phyloP scores from a whole-genome alignment of 2,797 vertebrate species.

The Centroberyx gerrardi region DNA sequence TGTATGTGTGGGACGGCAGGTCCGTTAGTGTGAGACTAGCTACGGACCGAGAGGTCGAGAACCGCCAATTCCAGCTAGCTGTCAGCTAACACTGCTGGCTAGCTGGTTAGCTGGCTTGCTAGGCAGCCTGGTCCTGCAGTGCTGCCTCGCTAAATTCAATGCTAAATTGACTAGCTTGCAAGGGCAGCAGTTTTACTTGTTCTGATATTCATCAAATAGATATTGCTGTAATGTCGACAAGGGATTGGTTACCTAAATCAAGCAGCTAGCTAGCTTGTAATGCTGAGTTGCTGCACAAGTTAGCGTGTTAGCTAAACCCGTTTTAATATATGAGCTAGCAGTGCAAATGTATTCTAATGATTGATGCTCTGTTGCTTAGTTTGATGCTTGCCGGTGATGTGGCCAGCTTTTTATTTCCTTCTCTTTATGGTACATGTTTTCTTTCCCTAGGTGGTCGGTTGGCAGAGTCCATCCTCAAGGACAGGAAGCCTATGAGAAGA shows the following conservation, averaged over 20 bases:
- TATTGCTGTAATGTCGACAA: background rate
- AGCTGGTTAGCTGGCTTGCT: slow-evolving; percentile 8
- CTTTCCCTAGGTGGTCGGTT: background rate
- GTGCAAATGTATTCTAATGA: background rate
- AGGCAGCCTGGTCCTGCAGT: background rate
- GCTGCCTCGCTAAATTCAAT: background rate
- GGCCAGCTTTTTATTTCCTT: background rate
- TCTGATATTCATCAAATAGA: background rate
- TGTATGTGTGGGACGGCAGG: background rate
- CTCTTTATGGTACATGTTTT: background rate
- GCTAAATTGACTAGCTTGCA: background rate
- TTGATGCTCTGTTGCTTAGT: slow-evolving; percentile 11
- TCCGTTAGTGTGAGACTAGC: background rate
- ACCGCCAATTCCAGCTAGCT: slow-evolving; percentile 76
- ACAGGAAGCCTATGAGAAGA: slow-evolving; percentile 11
- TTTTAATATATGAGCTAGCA: background rate
- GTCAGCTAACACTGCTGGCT: slow-evolving; percentile 62
- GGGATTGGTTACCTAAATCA: fast-evolving
- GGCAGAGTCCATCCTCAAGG: slow-evolving; percentile 23
- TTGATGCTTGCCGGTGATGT: background rate
- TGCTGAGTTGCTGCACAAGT: background rate
- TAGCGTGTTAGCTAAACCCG: slow-evolving; percentile 43
- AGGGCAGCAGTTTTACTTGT: background rate
- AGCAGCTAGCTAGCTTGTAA: background rate
- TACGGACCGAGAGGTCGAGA: slow-evolving; percentile 46